These are phyloP conservation scores for Nannobrachium achirus DNA, from an alignment of 2,113 vertebrate genomes.

Conservation along the genomic window DNA sequence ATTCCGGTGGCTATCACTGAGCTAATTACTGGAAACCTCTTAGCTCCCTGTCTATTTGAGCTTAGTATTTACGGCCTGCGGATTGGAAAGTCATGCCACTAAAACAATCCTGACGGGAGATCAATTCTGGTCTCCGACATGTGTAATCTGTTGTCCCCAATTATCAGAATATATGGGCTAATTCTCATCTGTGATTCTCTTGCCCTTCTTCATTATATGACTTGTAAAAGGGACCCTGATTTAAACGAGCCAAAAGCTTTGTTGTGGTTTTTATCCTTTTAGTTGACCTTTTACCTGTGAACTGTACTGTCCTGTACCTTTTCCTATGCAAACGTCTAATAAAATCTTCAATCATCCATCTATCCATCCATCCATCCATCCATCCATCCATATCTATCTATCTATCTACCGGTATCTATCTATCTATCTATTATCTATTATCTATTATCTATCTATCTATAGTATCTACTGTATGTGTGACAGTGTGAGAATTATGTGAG, in stretches of 20 bases:
- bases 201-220: too few species aligned
- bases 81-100: not conserved
- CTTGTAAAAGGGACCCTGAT: too few species aligned
- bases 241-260: too few species aligned
- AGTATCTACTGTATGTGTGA: too few species aligned
- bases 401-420: not conserved
- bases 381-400: too few species aligned
- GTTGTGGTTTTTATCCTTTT: too few species aligned
- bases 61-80: not conserved
- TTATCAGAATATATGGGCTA: conserved; percentile 19
- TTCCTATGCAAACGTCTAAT: too few species aligned
- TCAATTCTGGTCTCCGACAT: conserved; percentile 16
- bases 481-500: too few species aligned
- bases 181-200: conserved; percentile 3
- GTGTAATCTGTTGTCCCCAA: not conserved
- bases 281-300: too few species aligned
- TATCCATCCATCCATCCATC: not conserved
- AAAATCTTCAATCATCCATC: too few species aligned
- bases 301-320: too few species aligned
- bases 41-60: not conserved
- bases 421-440: not conserved
- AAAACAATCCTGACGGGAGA: not conserved
- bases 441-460: too few species aligned
- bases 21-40: conserved; percentile 7
- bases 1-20: not conserved